A percentile compares a stretch with the other conserved stretches of the same genome.
Evolutionary conservation across 2,113 vertebrate genomes (phyloP).

Genomic region (Scomber colias): DNA sequence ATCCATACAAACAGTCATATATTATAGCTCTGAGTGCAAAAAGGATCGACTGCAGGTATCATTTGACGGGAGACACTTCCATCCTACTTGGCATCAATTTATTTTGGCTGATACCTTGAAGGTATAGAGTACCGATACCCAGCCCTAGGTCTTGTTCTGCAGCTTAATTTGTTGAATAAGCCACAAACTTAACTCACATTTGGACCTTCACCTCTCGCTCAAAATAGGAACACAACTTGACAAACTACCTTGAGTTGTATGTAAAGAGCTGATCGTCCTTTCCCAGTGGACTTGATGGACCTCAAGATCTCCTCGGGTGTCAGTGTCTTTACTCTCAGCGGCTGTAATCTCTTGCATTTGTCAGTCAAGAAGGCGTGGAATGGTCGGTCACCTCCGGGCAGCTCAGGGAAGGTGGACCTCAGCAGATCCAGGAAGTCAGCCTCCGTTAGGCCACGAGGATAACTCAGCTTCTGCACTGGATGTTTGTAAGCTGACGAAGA

Average conservation of each 20-base stretch:
- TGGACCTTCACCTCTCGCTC: too few relatives aligned
- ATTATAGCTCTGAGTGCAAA: too few relatives aligned
- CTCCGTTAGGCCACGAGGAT: conserved; percentile 48
- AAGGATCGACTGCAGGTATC: too few relatives aligned
- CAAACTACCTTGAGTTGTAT: conserved; percentile 50
- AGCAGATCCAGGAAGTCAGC: conserved; percentile 46
- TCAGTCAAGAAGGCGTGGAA: conserved; percentile 44
- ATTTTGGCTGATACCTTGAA: too few relatives aligned
- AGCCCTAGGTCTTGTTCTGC: too few relatives aligned
- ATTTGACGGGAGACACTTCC: too few relatives aligned
- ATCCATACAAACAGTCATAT: too few relatives aligned
- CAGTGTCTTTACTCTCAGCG: conserved; percentile 1
- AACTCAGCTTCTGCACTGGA: conserved; percentile 32
- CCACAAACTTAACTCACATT: not conserved
- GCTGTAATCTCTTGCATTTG: conserved; percentile 18
- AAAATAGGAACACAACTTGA: too few relatives aligned
- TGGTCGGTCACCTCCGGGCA: not conserved
- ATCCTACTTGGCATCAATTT: too few relatives aligned
- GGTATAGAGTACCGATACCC: too few relatives aligned
- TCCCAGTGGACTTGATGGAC: rapidly evolving
- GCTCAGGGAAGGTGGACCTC: conserved; percentile 46
- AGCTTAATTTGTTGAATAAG: too few relatives aligned
- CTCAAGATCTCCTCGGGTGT: conserved; percentile 44
- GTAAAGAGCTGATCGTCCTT: not conserved
- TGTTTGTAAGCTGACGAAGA: not conserved